Percentiles rank a stretch among this genome's conserved stretches.
phyloP scores from a whole-genome alignment of 2,113 vertebrate genomes.

The Heterotilapia buettikoferi region DNA sequence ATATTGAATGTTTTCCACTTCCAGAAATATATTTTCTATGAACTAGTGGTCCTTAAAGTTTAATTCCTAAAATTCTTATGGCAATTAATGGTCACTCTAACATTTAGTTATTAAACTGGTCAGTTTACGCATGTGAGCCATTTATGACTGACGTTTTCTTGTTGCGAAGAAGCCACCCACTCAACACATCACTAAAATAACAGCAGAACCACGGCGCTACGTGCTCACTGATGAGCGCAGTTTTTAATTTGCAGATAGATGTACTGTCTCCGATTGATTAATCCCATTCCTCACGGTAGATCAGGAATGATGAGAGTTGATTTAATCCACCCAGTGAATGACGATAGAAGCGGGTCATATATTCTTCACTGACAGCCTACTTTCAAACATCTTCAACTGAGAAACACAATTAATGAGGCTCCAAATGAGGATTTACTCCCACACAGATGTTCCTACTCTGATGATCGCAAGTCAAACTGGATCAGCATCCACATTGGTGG shows the following conservation, averaged over 20 bases:
- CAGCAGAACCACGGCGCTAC: not conserved
- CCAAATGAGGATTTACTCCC: conserved; percentile 40
- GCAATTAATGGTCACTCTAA: not conserved
- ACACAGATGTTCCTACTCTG: conserved; percentile 29
- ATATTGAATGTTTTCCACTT: not conserved
- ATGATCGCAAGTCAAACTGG: conserved; percentile 20
- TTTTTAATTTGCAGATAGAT: conserved; percentile 50
- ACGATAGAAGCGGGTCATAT: conserved; percentile 21
- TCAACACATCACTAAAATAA: conserved; percentile 46
- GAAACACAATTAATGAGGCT: conserved; percentile 25
- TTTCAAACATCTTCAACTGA: conserved; percentile 12
- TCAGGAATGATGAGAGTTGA: conserved; percentile 56
- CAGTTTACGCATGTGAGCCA: not conserved
- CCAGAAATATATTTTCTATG: not conserved
- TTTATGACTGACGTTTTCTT: not conserved
- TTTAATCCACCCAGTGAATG: conserved; percentile 52
- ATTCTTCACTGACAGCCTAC: conserved; percentile 19
- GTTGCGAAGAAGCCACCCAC: conserved; percentile 14
- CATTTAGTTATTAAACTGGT: not conserved
- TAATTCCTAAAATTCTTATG: not conserved
- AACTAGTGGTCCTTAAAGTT: not conserved
- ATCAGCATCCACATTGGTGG: conserved; percentile 6
- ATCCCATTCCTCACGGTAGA: conserved; percentile 70
- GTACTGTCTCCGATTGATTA: conserved; percentile 52
- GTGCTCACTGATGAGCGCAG: not conserved